Base-by-base conservation (phyloP, 2,797 vertebrate genomes). In the Anabas testudineus region DNA sequence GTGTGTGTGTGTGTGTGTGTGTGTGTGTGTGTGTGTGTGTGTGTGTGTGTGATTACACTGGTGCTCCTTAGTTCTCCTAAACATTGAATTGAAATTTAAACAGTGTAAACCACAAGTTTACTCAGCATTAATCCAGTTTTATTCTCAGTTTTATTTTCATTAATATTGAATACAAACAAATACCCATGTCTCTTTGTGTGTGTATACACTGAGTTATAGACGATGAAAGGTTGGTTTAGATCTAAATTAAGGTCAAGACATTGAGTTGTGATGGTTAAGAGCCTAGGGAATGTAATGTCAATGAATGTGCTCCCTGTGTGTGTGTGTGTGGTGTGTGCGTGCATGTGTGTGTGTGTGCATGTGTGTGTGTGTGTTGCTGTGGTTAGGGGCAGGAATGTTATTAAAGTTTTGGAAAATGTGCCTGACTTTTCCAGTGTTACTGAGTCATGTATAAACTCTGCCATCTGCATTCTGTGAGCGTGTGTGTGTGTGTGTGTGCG, bases 361-460 rank as follows among this genome's bases (percentile, higher is more conserved):
- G 26, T 22, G 36, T 3, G 51, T 26, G 55, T 16, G 47, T 62
- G 45, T 71, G 51, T 32, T 63, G 52, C 77, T 86, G 72, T 63
- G 73, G 82, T 81, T 73, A 47, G 53, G 53, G 41, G 58, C 80
- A 75, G 58, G 74, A 83, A 83, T 83, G 71, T 83, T 74, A 71
- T 83, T 74, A 71, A 78, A 80, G 62, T 58, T 81, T 83, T 69
- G 55, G 65, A 58, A 68, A 82, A 83, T 77, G 80, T 80, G 77
- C 41, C 67, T 82, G 62, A 82, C 75, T 86, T 80, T 82, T 85
- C 73, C 71, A 79, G 78, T 58, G 70, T 76, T 58, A 76, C 74
- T 67, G 74, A 84, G 59, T 81, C 61, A 67, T 65, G 65, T 67
- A 69, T 72, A 54, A 80, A 84, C 56, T 51, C 63, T 10, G 39